Base-by-base conservation (phyloP, 2,797 vertebrate species). In the Rhodeus uyekii region DNA sequence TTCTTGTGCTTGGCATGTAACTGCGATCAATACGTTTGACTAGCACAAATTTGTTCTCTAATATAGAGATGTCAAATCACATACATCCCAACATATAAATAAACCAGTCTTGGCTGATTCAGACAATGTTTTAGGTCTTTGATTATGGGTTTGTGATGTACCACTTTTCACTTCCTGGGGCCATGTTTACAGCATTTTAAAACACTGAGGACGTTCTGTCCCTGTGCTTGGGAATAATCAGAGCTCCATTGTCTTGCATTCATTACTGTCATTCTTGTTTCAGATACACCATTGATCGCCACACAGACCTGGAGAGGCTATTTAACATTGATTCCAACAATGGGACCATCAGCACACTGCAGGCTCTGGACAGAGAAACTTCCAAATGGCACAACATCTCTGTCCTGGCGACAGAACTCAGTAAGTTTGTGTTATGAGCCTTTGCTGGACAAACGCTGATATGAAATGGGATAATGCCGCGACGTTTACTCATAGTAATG, bases 301-400 rank as follows among this genome's bases (percentile, higher is more conserved):
- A 96, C 68, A 97, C 97, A 34, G 97, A 99, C 87, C 92, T 96
- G 16, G 98, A 99, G 87, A 92, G 95, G 86, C 92, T 97, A 89
- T 99, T 99, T 90, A 96, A 94, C 91, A 95, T 99, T 13, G 93
- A 98, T 82, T 95, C 97, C 68, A 95, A 94, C 87, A 99, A 98
- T 22, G 98, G 98, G 29, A 98, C 97, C 39, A 95, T 99, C 90
- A 97, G 96, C 63, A 96, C 97, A 1, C 90, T 96, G 80, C 97
- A 97, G 86, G 81, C 95, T 0, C 95, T 99, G 87, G 98, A 99
- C 86, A 93, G 98, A 82, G 98, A 99, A 90, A 96, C 95, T 81
- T 95, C 93, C 82, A 95, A 96, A 55, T 99, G 98, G 98, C 96
- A 99, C 91, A 99, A 99, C 82, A 96, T 99, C 86, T 97, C 97